Base-by-base conservation (phyloP, 2,113 vertebrate genomes). In the Antidorcas marsupialis region DNA sequence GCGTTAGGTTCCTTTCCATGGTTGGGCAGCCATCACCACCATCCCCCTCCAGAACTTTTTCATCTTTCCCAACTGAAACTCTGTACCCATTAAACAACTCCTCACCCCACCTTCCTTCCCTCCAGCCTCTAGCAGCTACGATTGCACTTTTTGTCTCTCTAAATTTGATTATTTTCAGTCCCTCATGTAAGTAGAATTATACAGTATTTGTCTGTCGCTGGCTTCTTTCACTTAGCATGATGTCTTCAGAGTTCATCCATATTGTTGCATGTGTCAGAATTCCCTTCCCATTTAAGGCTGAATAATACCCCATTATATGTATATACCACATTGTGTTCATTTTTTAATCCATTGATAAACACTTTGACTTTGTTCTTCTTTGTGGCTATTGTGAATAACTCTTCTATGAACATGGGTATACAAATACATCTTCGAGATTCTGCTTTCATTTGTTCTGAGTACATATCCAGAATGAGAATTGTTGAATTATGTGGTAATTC, bases 381-480 rank as follows among this genome's bases (percentile, higher is more conserved):
- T 91, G 85, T n/a, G 15, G 45, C 36, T 86, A 8, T 62, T 91
- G 27, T 64, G 53, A 87, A 57, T 91, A 81, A 83, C 60, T 8
- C 55, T 76, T 39, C 88, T 67, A 7, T 79, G 79, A 50, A 59
- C n/a, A 16, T 17, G 39, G 16, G 13, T 76, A 2, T 83, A 52
- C 17, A 78, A 25, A 43, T n/a, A 52, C 13, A n/a, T 64, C 47
- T 67, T 25, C 2, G 16, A 86, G 52, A 85, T 15, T 17, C 33
- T 21, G 23, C 14, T 59, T 83, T 93, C 6, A 30, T 13, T 87
- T 84, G 43, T 83, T 84, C 60, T 64, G 50, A 19, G 15, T 59
- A 8, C 17, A 60, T 8, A 53, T 1, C 15, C 25, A 15, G 74
- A 93, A 59, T 25, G 21, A 11, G 43, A 71, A 95, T 78, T 78